phyloP scores from a whole-genome alignment of 1,140 invertebrate genomes.

The Bombus balteatus region DNA sequence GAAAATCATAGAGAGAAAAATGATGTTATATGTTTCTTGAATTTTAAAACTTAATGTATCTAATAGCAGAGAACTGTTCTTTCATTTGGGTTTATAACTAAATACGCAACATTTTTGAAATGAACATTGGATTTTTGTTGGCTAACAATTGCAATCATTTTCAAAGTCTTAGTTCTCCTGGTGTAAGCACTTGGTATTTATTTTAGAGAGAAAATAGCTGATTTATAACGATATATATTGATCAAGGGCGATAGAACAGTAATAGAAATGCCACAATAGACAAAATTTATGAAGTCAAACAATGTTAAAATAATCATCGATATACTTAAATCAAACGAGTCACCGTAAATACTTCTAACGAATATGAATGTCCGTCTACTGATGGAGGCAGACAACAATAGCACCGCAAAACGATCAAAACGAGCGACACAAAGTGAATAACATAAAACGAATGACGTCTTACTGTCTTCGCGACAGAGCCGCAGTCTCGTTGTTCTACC shows the following conservation, averaged over 20 bases:
- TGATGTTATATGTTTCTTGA: neutral
- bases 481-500: neutral
- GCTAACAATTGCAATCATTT: neutral
- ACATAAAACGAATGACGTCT: slow-evolving; percentile 20
- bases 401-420: neutral
- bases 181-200: too few relatives aligned
- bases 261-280: neutral
- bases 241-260: too few relatives aligned
- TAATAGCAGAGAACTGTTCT: too few relatives aligned
- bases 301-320: neutral
- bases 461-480: neutral
- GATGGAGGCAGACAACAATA: slow-evolving; percentile 8
- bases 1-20: neutral
- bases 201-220: neutral
- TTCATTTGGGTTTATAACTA: too few relatives aligned
- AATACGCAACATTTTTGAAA: too few relatives aligned
- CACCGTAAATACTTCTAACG: slow-evolving; percentile 7
- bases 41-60: neutral
- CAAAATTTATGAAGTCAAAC: neutral
- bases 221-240: neutral
- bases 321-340: slow-evolving; percentile 10
- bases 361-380: neutral
- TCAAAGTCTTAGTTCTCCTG: neutral
- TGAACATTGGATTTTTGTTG: too few relatives aligned
- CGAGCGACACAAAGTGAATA: slow-evolving; percentile 5